Base-by-base conservation (phyloP, 1,140 invertebrate species). In the Scaptomyza hsui region DNA sequence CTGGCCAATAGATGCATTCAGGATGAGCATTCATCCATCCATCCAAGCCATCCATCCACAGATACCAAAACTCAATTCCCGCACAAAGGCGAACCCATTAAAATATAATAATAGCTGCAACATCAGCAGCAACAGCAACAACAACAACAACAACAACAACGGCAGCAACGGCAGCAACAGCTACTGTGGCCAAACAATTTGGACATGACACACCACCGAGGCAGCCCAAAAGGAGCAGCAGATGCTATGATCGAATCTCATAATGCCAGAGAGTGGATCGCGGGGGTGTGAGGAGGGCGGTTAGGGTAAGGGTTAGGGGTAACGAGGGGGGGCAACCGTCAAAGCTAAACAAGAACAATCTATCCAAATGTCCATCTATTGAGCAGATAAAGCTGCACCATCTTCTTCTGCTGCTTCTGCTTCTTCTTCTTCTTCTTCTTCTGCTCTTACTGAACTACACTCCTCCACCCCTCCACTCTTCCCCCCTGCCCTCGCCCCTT, bases 341-440 rank as follows among this genome's bases (percentile, higher is more conserved):
- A 86, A 80, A 86, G 82, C 78, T 85, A 88, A 88, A 88, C 83
- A 82, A 88, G 85, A 89, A 89, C 85, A 89, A 89, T 89, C 85
- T 89, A 89, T 89, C 86, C 86, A 89, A 89, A 86, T 86, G 86
- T 89, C 86, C 75, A 86, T 88, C 86, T 89, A 86, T 86, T 89
- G 86, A 73, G 59, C 81, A 86, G 86, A 89, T 89, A 89, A 89
- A 89, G 69, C 83, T 63, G 72, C 78, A 77, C 70, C 69, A 81
- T 68, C 78, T 80, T 55, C 52, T 41, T 41, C 52, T 21, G 6
- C 26, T 5, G 63, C 78, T 75, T 41, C 51, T 15, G 24, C 51
- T 21, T 29, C 26, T 5, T 68, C 78, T 75, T 41, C 51, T 15
- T 41, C 51, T 2, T n/a, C 32, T 12, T 6, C 7, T 29, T n/a